Evolutionary conservation across 2,888 invertebrate species (phyloP), one percentile per base, ranked within the genome.

Genomic region (Acleris sparsana): DNA sequence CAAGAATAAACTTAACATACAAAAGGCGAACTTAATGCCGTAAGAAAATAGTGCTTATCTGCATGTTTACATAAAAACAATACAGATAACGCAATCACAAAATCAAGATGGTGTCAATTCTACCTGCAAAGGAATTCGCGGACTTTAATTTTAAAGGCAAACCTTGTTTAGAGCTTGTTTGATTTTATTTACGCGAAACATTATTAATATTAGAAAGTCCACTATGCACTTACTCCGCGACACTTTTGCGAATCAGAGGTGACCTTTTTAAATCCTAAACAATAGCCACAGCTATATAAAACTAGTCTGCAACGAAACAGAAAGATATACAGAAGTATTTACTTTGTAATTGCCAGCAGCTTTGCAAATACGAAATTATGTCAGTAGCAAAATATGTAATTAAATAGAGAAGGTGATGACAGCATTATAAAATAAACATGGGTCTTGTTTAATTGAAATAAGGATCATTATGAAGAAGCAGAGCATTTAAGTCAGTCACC

Each of bases 321-420:
- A 61, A 57, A 56, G 52, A 29, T 56, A 57, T 57, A 57, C 61
- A 61, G 57, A 33, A 66, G 56, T 62, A 66, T 66, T 66, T 61
- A 48, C 52, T 61, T 61, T 66, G 65, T 56, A 66, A 57, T 66
- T 66, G 65, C 52, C 17, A 57, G 44, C 66, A 66, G 52, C 66
- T 62, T 22, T 29, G 66, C 52, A 66, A 66, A 66, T 66, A 66
- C 46, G 57, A 62, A 66, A 62, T 57, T 62, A 66, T 66, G 66
- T 66, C 62, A 66, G 65, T 61, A 61, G 56, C 52, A 61, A 61
- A 66, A 52, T 60, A 60, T 61, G 56, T 61, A 61, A 61, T 51
- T 52, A 46, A 56, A 63, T 55, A 39, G 39, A 48, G 33, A 39
- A 55, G 53, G 53, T 49, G 52, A 53, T 44, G 39, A 39, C 22